Base-by-base conservation (phyloP, 2,888 invertebrate species). In the Sarcophaga rosellei region DNA sequence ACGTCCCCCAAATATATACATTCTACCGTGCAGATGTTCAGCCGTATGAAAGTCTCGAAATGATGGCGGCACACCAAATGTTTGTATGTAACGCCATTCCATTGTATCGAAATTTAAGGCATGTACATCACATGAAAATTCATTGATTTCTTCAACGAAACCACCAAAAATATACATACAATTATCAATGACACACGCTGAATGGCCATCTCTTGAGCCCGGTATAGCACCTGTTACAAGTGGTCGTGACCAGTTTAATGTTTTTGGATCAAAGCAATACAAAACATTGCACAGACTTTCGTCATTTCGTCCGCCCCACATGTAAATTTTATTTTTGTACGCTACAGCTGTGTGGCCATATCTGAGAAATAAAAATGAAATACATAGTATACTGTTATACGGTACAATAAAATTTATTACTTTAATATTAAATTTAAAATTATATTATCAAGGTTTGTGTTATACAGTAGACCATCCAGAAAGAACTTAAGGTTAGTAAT, bases 301-400 rank as follows among this genome's bases (percentile, higher is more conserved):
- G 92, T 98, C 98, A 92, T 98, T 98, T 87, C 98, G 94, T 3
- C 98, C 98, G 73, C 99, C 98, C 98, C 98, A 99, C 90, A 99
- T 95, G 91, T 96, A 93, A 20, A 95, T 95, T 92, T 95, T 96
- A 68, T 96, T 95, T 61, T 95, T 95, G 92, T 96, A 96, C 0
- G 96, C 95, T 3, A 98, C 97, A 69, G 97, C 97, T n/a, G 98
- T 97, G 92, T 99, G 98, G 0, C 98, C 98, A 93, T 98, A 99
- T 77, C 91, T 89, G 35, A 11, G 65, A 70, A 3, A 57, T 35
- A 35, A 35, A 35, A 35, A 2, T 0, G 35, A 35, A 35, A 35
- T 10, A n/a, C n/a, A n/a, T n/a, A n/a, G n/a, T n/a, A 35, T 10
- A 35, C 0, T 35, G 35, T 10, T 35, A 35, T 35, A 35, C 35